phyloP scores from a whole-genome alignment of 2,797 vertebrate genomes.

The Limnodromus scolopaceus region DNA sequence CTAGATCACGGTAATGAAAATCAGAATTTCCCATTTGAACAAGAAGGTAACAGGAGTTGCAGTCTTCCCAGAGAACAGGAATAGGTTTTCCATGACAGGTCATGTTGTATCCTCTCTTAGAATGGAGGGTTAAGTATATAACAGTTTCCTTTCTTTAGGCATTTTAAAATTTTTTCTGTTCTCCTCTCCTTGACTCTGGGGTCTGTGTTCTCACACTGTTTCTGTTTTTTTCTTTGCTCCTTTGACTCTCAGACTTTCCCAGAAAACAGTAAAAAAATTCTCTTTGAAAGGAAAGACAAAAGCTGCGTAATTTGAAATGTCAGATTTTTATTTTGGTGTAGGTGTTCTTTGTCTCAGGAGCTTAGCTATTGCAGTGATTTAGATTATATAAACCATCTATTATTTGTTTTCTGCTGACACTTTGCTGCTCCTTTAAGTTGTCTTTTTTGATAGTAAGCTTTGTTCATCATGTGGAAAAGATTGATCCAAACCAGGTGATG shows the following conservation, averaged over 20 bases:
- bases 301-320: background rate
- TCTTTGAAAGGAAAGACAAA: background rate
- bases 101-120: background rate
- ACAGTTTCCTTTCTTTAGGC: background rate
- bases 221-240: background rate
- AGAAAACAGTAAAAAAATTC: background rate
- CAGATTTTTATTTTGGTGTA: slow-evolving; percentile 6
- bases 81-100: background rate
- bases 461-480: slow-evolving; percentile 9
- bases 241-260: background rate
- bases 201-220: background rate
- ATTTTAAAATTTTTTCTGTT: background rate
- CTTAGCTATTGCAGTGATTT: background rate
- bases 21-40: background rate
- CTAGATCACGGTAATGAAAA: background rate
- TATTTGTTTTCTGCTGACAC: slow-evolving; percentile 35
- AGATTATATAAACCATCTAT: background rate
- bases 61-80: background rate
- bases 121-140: background rate
- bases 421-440: background rate
- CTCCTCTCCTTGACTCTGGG: background rate
- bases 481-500: background rate
- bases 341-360: background rate
- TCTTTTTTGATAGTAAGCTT: slow-evolving; percentile 1
- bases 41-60: background rate